Evolutionary conservation across 2,888 invertebrate genomes (phyloP).

Genomic region (Creontiades dilutus): DNA sequence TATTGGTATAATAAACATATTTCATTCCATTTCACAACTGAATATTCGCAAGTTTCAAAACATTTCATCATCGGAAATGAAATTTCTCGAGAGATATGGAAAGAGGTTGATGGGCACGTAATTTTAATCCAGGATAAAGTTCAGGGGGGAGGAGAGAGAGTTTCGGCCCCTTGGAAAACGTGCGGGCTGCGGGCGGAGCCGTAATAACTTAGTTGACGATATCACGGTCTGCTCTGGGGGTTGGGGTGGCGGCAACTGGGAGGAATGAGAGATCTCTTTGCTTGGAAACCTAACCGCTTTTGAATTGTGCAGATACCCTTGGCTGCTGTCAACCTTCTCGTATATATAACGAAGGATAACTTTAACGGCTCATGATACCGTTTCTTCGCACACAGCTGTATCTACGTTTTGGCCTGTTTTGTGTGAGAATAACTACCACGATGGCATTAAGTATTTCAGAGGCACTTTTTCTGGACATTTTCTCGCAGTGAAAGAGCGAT

Average conservation of each 20-base stretch:
- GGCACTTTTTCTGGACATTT: no score
- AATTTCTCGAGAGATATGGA: neutral
- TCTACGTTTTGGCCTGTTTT: no score
- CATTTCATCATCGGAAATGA: neutral
- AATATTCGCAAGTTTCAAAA: neutral
- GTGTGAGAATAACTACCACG: no score
- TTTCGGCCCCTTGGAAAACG: neutral
- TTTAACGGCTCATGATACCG: neutral
- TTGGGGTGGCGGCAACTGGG: neutral
- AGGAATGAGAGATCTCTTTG: neutral
- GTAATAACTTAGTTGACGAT: conserved; percentile 21
- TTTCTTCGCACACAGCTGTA: no score
- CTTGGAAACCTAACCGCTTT: neutral
- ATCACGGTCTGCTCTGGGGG: neutral
- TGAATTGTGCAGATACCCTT: neutral
- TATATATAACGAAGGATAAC: neutral
- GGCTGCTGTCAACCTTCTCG: neutral
- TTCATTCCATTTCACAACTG: no score
- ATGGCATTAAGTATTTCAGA: no score
- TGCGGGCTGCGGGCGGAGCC: conserved; percentile 6
- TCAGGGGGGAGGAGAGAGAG: neutral
- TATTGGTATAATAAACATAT: no score
- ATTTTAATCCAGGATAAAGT: conserved; percentile 22
- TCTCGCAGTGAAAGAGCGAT: no score
- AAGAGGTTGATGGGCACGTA: conserved; percentile 1